These are phyloP conservation scores for Linnaemya tessellans DNA, from an alignment of 2,888 invertebrate genomes.

Conservation along the genomic window DNA sequence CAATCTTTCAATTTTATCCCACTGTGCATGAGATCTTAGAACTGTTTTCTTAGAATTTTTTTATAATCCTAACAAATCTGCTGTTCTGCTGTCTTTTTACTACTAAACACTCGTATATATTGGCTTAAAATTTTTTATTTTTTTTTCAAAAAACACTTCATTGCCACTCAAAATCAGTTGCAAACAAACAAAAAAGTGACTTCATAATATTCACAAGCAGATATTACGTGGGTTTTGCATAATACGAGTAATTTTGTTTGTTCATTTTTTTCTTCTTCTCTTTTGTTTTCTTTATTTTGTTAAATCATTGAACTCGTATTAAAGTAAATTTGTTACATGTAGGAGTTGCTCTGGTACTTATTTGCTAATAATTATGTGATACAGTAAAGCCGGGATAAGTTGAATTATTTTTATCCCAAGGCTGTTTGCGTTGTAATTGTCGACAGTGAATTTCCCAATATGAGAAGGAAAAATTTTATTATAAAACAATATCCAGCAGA, in stretches of 20 bases:
- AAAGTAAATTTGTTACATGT: conserved; percentile 31
- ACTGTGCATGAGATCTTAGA: neutral
- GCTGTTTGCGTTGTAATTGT: no score
- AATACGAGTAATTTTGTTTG: conserved; percentile 29
- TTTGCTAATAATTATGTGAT: neutral
- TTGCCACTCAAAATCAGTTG: conserved; percentile 36
- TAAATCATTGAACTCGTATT: conserved; percentile 50
- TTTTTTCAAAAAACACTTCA: conserved; percentile 13
- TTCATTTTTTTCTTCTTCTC: conserved; percentile 13
- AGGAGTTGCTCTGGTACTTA: conserved; percentile 19
- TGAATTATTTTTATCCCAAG: neutral
- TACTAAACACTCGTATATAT: neutral
- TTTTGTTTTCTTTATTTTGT: conserved; percentile 19
- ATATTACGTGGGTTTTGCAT: conserved; percentile 61
- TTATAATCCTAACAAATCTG: neutral
- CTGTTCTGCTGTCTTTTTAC: neutral
- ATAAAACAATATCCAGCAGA: no score
- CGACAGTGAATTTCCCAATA: neutral
- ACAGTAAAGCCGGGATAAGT: neutral
- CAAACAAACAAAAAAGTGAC: conserved; percentile 46
- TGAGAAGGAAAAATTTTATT: neutral
- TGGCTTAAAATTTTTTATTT: neutral
- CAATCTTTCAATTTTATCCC: no score
- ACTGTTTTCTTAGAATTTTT: neutral
- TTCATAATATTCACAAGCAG: conserved; percentile 55